A percentile compares a stretch with the other conserved stretches of the same genome.
These are phyloP conservation scores for Folsomia manolachei DNA, from an alignment of 2,888 invertebrate species.

Conservation along the genomic window DNA sequence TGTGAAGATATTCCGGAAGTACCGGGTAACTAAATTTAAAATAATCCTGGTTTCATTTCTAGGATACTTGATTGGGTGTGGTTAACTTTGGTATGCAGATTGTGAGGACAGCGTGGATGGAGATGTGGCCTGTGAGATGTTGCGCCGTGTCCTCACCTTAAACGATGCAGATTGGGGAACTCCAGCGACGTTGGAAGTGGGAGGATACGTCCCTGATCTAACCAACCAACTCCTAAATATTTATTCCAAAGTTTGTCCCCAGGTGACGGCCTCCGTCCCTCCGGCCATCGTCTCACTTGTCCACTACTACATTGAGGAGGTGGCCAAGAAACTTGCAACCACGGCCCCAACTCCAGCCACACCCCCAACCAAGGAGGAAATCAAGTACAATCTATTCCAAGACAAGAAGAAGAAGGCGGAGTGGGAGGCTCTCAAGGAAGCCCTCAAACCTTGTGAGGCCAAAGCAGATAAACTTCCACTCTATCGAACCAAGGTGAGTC, in stretches of 20 bases:
- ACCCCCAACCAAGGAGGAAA: not conserved
- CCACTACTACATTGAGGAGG: not conserved
- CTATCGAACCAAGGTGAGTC: slow-evolving; percentile 9
- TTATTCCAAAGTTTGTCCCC: slow-evolving; percentile 16
- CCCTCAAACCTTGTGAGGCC: slow-evolving; percentile 15
- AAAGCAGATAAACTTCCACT: slow-evolving; percentile 21
- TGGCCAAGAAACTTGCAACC: not conserved
- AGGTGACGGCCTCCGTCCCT: slow-evolving; percentile 3
- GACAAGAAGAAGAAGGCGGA: not conserved
- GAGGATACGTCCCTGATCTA: slow-evolving; percentile 12
- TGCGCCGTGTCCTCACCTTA: not conserved
- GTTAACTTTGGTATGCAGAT: too few species aligned
- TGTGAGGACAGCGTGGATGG: not conserved
- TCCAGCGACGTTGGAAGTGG: not conserved
- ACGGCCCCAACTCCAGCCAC: not conserved
- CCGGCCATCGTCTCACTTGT: slow-evolving; percentile 12
- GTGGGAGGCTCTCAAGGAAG: not conserved
- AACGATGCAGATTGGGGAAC: not conserved
- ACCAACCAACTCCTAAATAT: not conserved
- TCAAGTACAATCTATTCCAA: not conserved
- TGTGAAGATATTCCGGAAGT: not conserved
- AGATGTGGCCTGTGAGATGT: not conserved
- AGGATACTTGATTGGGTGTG: too few species aligned
- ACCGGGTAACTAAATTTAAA: too few species aligned
- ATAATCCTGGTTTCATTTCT: too few species aligned